Base-by-base conservation (phyloP, 2,113 vertebrate genomes). In the Melanerpes formicivorus region DNA sequence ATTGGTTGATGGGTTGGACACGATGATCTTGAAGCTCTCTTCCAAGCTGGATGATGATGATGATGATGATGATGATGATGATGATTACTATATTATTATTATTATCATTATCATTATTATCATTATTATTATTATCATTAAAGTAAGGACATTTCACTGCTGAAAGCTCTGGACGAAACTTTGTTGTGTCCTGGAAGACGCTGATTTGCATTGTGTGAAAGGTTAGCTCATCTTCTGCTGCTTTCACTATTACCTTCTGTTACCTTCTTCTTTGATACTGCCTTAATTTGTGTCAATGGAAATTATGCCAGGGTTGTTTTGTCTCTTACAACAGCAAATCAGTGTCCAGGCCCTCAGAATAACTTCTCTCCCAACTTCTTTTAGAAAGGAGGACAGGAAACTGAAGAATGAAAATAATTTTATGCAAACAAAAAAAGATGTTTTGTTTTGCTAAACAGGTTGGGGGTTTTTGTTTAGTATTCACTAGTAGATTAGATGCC, bases 401-500 rank as follows among this genome's bases (percentile, higher is more conserved):
- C 19, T 78, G 73, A 88, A 92, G 88, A 84, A 81, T 70, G 7
- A 73, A 86, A 92, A 79, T 23, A 79, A 66, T 44, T 60, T 84
- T 50, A 22, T 65, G 58, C 62, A 55, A 88, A 83, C 4, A 60
- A 72, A 72, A 14, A 14, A 0, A 0, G 3, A 30, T 18, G 8
- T 19, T 88, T 82, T 62, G 2, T 84, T 84, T 87, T 56, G 5
- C 69, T 64, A 63, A 80, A 22, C 19, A 54, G 5, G 11, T 84
- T 54, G 10, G 4, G 67, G 83, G 55, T 64, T 12, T 84, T 72
- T 56, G 80, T 78, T 56, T 48, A 80, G 52, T 80, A 78, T 67
- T 88, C 65, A 64, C 29, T 69, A 59, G 34, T 11, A 63, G n/a
- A 69, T 34, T 19, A 66, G 21, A 29, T 84, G 37, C 37, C 37